A percentile compares a stretch with the other conserved stretches of the same genome.
Evolutionary conservation across 1,140 invertebrate genomes (phyloP).

Genomic region (Ceratosolen solmsi): DNA sequence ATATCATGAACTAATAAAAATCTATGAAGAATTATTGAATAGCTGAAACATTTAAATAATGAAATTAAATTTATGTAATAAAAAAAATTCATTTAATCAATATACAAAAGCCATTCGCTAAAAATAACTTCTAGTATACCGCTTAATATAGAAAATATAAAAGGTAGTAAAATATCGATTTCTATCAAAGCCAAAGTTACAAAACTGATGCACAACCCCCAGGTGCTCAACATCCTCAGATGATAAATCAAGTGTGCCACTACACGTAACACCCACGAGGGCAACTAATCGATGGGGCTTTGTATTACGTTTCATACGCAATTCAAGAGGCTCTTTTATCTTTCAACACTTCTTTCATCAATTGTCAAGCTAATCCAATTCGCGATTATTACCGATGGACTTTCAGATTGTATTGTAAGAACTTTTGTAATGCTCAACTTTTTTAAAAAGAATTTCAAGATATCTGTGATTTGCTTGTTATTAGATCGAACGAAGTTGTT

Average conservation of each 20-base stretch:
- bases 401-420: not conserved
- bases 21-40: too few species aligned
- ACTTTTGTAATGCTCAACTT: not conserved
- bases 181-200: slow-evolving; percentile 8
- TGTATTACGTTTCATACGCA: slow-evolving; percentile 30
- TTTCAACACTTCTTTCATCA: slow-evolving; percentile 2
- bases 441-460: not conserved
- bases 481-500: not conserved
- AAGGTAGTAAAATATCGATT: slow-evolving; percentile 43
- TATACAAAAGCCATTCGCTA: not conserved
- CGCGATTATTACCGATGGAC: not conserved
- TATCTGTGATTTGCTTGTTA: not conserved
- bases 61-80: too few species aligned
- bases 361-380: not conserved
- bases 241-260: slow-evolving; percentile 39
- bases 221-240: slow-evolving; percentile 13
- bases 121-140: too few species aligned
- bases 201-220: slow-evolving; percentile 18
- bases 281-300: too few species aligned
- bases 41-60: too few species aligned
- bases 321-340: not conserved
- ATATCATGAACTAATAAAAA: too few species aligned
- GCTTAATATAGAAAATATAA: slow-evolving; percentile 4
- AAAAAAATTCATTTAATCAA: slow-evolving; percentile 26
- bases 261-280: not conserved